Percentiles rank a stretch among this genome's conserved stretches.
Evolutionary conservation across 2,113 vertebrate genomes (phyloP).

Genomic region (Podarcis muralis): DNA sequence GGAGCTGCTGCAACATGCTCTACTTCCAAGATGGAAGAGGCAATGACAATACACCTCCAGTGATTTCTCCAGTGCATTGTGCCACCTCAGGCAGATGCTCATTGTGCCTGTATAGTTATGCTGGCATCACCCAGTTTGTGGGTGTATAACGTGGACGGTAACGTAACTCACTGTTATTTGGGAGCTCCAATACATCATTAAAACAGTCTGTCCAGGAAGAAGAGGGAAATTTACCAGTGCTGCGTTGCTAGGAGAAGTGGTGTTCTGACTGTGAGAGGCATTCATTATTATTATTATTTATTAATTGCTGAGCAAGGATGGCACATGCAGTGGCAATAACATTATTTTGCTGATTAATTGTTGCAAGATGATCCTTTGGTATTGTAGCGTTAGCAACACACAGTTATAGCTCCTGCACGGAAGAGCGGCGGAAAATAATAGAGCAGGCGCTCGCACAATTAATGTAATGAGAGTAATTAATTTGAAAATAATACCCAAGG

Average conservation of each 20-base stretch:
- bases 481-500: slow-evolving; percentile 68
- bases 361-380: slow-evolving; percentile 56
- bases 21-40: not conserved
- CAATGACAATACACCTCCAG: no score
- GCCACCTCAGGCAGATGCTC: no score
- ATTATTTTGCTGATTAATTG: slow-evolving; percentile 70
- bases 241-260: slow-evolving; percentile 61
- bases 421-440: slow-evolving; percentile 32
- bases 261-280: slow-evolving; percentile 54
- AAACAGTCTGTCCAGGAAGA: slow-evolving; percentile 57
- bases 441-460: slow-evolving; percentile 62
- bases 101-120: not conserved
- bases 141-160: not conserved
- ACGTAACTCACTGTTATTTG: slow-evolving; percentile 53
- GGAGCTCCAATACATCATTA: slow-evolving; percentile 56
- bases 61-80: not conserved
- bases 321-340: slow-evolving; percentile 49
- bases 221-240: slow-evolving; percentile 64
- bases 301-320: slow-evolving; percentile 73
- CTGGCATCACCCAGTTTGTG: not conserved
- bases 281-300: slow-evolving; percentile 78
- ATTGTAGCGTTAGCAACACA: slow-evolving; percentile 70
- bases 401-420: slow-evolving; percentile 51
- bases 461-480: slow-evolving; percentile 70
- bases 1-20: not conserved